Conservation (phyloP, 2,888 invertebrate genomes). For the Dysmachus trigonus region DNA sequence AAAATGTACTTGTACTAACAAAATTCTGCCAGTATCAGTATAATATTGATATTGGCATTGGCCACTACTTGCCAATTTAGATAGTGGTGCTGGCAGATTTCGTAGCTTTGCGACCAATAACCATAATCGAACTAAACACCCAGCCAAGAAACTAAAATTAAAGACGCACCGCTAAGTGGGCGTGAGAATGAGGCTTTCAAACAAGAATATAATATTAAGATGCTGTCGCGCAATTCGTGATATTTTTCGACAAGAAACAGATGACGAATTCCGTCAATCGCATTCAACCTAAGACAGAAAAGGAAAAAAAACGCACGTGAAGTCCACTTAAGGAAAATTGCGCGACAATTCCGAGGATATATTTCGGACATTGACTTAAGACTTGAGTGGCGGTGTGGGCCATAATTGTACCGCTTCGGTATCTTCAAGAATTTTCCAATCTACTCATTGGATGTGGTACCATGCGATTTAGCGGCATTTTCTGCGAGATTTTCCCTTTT, state of each 20-base stretch:
- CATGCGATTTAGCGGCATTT: neutral
- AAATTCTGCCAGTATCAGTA: too few species aligned
- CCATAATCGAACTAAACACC: neutral
- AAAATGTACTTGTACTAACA: too few species aligned
- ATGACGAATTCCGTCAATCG: neutral
- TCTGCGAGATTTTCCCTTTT: neutral
- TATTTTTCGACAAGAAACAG: neutral
- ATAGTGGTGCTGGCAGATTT: too few species aligned
- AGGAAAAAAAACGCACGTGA: conserved; percentile 7
- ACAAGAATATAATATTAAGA: neutral
- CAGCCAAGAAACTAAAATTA: neutral
- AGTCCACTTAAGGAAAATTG: conserved; percentile 23
- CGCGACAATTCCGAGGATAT: neutral
- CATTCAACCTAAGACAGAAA: neutral
- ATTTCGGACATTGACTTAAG: conserved; percentile 7
- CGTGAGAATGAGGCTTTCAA: neutral
- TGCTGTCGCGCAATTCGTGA: neutral
- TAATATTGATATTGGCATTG: too few species aligned
- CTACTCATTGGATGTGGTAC: neutral
- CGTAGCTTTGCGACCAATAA: neutral
- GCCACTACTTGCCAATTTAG: too few species aligned
- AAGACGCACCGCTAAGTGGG: neutral
- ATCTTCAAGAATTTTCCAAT: neutral
- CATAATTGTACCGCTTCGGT: neutral
- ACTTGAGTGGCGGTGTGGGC: neutral